Evolutionary conservation across 2,888 invertebrate genomes (phyloP), one percentile per base, ranked within the genome.

Genomic region (Autographa pulchrina): DNA sequence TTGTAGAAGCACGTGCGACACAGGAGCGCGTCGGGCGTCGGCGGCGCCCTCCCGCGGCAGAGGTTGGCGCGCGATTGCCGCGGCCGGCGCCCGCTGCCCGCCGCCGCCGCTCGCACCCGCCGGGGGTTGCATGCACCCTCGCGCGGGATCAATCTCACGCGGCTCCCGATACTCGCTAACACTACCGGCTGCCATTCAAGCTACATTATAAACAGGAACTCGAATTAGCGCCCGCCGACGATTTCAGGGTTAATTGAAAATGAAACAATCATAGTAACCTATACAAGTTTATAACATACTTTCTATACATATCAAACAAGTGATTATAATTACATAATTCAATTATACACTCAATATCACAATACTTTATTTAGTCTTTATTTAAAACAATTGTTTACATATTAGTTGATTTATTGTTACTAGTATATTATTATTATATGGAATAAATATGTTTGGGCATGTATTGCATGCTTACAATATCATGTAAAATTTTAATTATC

Each of bases 301-400:
- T 78, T 89, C 85, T 89, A 90, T 89, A 90, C 89, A 91, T 88
- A 87, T 84, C 83, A 91, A 91, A 90, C 90, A 90, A 77, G 87
- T 88, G 90, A 86, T 83, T 79, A 88, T 88, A 90, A 77, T 86
- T 84, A 85, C 86, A 88, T 89, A 90, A 89, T 90, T 91, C 78
- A 84, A 89, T 88, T 90, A 89, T 88, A 92, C 90, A 90, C 80
- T 91, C 89, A 87, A 93, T 95, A 95, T 95, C 95, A 95, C 95
- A 95, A 94, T 95, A 95, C 91, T 94, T 90, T 91, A 94, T 92
- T 90, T 91, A 94, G 93, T 94, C 93, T 93, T 93, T 91, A 90
- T 88, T 48, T 88, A 87, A 88, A 88, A 87, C 74, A 83, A 85
- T 70, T 67, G 70, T 78, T 74, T 74, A 77, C 68, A 81, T 65